Evolutionary conservation across 2,797 vertebrate genomes (phyloP).

Genomic region (Chrysocyon brachyurus): DNA sequence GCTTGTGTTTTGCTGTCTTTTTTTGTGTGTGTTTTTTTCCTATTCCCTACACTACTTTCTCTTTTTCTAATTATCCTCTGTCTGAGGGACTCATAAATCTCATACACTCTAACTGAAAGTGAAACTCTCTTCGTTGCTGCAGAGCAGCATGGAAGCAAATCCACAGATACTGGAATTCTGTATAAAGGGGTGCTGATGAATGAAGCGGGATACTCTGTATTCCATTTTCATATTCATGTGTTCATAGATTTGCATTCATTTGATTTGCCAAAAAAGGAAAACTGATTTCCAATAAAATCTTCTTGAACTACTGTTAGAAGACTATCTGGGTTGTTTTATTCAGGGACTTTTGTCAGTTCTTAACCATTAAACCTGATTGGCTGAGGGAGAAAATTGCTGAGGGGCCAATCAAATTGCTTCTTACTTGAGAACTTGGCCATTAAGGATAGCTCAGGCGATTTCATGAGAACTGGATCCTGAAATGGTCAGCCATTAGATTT

Average conservation of each 20-base stretch:
- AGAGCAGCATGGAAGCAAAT: slow-evolving; percentile 9
- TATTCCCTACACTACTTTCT: not conserved
- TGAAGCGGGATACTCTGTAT: not conserved
- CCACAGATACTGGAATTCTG: not conserved
- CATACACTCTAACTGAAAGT: not conserved
- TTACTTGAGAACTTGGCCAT: not conserved
- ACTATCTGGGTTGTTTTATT: not conserved
- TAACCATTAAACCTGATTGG: not conserved
- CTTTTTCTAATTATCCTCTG: slow-evolving; percentile 29
- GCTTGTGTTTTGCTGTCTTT: not conserved
- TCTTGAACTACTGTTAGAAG: not conserved
- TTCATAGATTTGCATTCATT: slow-evolving; percentile 28
- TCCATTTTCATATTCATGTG: not conserved
- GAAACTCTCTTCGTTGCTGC: slow-evolving; percentile 55
- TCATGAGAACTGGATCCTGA: not conserved
- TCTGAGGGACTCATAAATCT: slow-evolving; percentile 44
- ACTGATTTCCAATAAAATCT: slow-evolving; percentile 7
- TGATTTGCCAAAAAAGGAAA: not conserved
- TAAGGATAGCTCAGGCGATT: slow-evolving; percentile 7
- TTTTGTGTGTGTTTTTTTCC: not conserved
- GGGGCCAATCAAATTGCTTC: not conserved
- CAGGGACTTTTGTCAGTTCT: not conserved
- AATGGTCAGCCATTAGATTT: slow-evolving; percentile 19
- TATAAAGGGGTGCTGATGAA: not conserved
- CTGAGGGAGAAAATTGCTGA: not conserved